Conservation (phyloP, 2,797 vertebrate genomes). For the Muscicapa comitata region DNA sequence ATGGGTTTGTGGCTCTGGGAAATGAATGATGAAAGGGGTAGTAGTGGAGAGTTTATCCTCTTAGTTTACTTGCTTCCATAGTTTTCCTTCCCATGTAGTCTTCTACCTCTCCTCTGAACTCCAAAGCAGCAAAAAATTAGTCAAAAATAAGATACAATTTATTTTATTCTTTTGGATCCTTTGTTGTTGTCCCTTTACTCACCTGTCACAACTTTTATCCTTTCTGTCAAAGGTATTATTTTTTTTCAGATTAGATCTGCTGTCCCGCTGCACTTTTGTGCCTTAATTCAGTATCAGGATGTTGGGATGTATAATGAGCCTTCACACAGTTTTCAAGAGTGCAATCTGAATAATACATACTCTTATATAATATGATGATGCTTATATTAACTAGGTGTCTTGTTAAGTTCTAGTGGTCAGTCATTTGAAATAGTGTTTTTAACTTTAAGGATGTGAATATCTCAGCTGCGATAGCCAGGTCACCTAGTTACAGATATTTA, state of each 20-base stretch:
- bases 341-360: neutral
- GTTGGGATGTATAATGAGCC: neutral
- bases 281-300: neutral
- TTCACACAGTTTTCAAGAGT: neutral
- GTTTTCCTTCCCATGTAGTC: neutral
- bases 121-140: neutral
- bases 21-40: neutral
- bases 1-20: neutral
- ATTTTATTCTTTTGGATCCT: neutral
- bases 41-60: neutral
- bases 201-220: neutral
- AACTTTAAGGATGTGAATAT: neutral
- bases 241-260: neutral
- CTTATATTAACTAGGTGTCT: neutral
- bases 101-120: neutral
- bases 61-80: neutral
- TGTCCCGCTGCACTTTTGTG: neutral
- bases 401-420: neutral
- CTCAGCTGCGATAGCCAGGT: neutral
- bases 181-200: neutral
- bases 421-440: neutral
- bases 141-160: neutral
- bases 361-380: neutral
- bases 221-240: neutral
- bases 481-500: neutral